Conservation (phyloP, 1,140 invertebrate species). For the Trachymyrmex cornetzi region DNA sequence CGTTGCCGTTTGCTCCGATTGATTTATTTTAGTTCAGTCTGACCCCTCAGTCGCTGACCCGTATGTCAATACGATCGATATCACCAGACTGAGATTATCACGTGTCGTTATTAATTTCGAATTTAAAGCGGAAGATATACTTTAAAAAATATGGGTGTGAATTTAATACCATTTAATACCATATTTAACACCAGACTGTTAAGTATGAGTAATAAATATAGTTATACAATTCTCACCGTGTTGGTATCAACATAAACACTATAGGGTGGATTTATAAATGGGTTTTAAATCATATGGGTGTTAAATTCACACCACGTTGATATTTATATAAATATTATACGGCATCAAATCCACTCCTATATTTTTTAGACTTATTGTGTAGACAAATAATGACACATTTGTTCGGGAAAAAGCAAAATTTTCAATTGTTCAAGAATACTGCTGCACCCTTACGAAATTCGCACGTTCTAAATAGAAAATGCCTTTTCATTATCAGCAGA, state of each 20-base stretch:
- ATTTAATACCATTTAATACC: too few species aligned
- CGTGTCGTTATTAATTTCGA: conserved; percentile 15
- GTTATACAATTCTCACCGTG: too few species aligned
- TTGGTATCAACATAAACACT: too few species aligned
- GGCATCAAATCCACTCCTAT: too few species aligned
- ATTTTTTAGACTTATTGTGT: neutral
- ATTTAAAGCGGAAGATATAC: neutral
- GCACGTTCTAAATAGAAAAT: neutral
- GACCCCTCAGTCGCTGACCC: neutral
- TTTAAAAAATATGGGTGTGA: too few species aligned
- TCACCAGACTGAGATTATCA: neutral
- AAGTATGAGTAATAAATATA: too few species aligned
- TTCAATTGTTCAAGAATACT: neutral
- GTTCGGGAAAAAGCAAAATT: neutral
- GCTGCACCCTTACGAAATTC: neutral
- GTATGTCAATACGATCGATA: neutral
- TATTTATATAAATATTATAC: too few species aligned
- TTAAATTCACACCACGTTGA: too few species aligned
- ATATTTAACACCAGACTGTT: too few species aligned
- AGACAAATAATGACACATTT: neutral
- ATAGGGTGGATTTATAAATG: too few species aligned
- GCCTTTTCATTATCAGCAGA: neutral
- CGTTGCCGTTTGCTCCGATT: neutral
- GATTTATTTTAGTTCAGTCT: conserved; percentile 48
- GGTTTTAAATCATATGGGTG: too few species aligned